phyloP scores from a whole-genome alignment of 1,140 invertebrate genomes.

The Drosophila cardini region DNA sequence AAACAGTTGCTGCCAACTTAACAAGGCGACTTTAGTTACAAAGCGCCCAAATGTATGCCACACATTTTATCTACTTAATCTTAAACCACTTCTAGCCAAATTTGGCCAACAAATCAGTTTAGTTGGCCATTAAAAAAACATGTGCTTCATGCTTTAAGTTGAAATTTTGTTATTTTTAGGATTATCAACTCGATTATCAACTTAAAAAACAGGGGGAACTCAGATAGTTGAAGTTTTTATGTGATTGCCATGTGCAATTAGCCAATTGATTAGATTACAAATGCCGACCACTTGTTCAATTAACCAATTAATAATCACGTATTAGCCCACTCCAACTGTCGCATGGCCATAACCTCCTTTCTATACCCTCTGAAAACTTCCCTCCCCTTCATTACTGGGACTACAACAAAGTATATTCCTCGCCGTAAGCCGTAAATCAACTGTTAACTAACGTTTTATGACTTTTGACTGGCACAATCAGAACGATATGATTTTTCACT shows the following conservation, averaged over 20 bases:
- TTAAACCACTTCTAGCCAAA: no score
- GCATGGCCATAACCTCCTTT: not conserved
- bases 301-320: conserved; percentile 40
- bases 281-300: conserved; percentile 25
- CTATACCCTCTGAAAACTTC: not conserved
- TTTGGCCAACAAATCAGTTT: conserved; percentile 6
- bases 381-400: not conserved
- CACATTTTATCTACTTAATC: no score
- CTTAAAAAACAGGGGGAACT: no score
- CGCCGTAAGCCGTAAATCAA: conserved; percentile 33
- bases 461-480: not conserved
- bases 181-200: not conserved
- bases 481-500: conserved; percentile 28
- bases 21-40: no score
- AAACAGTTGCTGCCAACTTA: no score
- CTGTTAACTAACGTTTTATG: conserved; percentile 31
- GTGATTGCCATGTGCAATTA: conserved; percentile 1
- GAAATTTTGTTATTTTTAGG: not conserved
- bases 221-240: not conserved
- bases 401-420: not conserved
- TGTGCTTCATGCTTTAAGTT: no score
- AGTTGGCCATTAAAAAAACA: conserved; percentile 2
- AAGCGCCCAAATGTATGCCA: no score
- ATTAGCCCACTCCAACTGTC: conserved; percentile 22
- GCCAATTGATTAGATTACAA: conserved; percentile 38